Percentiles rank a stretch among this genome's conserved stretches.
Evolutionary conservation across 1,140 invertebrate genomes (phyloP).

Genomic region (Thaumetopoea pityocampa): DNA sequence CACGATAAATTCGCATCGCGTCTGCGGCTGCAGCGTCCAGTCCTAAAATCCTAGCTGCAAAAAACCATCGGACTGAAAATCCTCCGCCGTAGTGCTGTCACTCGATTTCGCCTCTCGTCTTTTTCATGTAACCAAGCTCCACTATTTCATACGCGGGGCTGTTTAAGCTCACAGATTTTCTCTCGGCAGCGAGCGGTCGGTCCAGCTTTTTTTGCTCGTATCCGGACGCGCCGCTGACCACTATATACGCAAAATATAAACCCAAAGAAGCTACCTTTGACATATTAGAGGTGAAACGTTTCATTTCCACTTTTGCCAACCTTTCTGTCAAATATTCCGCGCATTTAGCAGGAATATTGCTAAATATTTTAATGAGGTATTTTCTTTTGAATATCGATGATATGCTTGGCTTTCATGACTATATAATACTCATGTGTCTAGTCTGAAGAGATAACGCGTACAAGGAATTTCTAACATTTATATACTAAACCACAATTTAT

Average conservation of each 20-base stretch:
- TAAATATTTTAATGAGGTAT: constrained; percentile 12
- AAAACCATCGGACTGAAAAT: constrained; percentile 66
- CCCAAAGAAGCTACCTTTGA: constrained; percentile 71
- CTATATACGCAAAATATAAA: constrained; percentile 75
- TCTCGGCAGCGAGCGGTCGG: constrained; percentile 56
- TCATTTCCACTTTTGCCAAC: constrained; percentile 52
- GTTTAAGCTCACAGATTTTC: constrained; percentile 74
- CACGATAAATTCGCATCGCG: constrained; percentile 60
- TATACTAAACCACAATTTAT: too few species aligned
- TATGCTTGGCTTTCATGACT: neutral
- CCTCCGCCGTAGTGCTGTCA: constrained; percentile 65
- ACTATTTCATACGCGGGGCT: constrained; percentile 72
- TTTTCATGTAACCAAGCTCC: constrained; percentile 71
- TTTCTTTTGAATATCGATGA: constrained; percentile 17
- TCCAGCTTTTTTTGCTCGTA: constrained; percentile 61
- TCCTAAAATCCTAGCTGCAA: constrained; percentile 56
- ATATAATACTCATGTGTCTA: too few species aligned
- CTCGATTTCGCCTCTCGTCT: constrained; percentile 72
- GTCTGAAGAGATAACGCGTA: too few species aligned
- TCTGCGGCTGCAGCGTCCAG: constrained; percentile 46
- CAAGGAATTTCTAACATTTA: too few species aligned
- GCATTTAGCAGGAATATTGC: constrained; percentile 19
- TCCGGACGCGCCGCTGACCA: constrained; percentile 60
- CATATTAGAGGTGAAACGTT: constrained; percentile 70
- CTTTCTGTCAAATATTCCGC: constrained; percentile 39